Evolutionary conservation across 2,113 vertebrate genomes (phyloP).

Genomic region (Tamias sibiricus): DNA sequence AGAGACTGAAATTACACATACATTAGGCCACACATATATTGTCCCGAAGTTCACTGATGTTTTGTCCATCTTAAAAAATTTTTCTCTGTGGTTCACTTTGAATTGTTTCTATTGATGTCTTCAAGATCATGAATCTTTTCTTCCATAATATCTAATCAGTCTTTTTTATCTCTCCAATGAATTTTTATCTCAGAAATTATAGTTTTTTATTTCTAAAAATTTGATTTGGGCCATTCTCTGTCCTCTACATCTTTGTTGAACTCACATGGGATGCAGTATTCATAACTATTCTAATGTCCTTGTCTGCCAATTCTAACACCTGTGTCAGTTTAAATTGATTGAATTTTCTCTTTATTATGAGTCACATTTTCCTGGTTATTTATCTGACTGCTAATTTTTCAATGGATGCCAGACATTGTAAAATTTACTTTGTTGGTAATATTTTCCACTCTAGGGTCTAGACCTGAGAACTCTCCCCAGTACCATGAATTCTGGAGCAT

Average conservation of each 20-base stretch:
- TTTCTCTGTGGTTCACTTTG: neutral
- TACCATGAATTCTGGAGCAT: neutral
- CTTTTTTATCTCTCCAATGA: neutral
- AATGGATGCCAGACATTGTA: neutral
- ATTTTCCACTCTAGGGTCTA: neutral
- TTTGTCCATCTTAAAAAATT: neutral
- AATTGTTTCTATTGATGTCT: neutral
- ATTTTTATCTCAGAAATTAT: neutral
- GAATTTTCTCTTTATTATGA: neutral
- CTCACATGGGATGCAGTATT: neutral
- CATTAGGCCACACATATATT: neutral
- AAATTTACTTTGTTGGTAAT: neutral
- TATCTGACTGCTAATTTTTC: neutral
- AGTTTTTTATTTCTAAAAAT: neutral
- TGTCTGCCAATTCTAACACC: neutral
- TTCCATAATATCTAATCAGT: neutral
- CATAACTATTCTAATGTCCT: neutral
- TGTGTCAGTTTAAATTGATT: neutral
- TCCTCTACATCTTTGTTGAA: neutral
- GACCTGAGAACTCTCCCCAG: neutral
- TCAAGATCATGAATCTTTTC: neutral
- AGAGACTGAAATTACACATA: accelerated
- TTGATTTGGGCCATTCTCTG: neutral
- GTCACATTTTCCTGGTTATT: neutral
- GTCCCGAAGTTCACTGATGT: neutral